Evolutionary conservation across 2,888 invertebrate species (phyloP).

Genomic region (Troides helena): DNA sequence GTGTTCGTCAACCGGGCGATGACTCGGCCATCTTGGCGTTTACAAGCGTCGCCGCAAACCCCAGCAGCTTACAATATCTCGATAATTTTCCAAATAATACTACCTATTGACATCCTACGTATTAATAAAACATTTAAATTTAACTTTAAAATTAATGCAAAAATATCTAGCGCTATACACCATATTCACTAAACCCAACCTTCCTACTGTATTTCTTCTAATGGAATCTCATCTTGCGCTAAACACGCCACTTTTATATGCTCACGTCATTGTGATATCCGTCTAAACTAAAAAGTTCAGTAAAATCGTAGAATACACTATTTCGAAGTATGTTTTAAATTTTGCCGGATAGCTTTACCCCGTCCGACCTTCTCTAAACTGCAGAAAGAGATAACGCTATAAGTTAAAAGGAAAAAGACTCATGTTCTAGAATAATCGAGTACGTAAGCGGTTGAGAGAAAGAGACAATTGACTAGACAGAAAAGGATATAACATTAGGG

Average conservation of each 20-base stretch:
- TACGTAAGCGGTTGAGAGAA: constrained; percentile 1
- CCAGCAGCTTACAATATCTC: constrained; percentile 21
- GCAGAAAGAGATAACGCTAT: constrained; percentile 22
- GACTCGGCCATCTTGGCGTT: constrained; percentile 61
- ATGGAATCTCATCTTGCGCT: constrained; percentile 45
- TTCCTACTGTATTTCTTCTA: constrained; percentile 50
- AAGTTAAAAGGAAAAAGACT: constrained; percentile 31
- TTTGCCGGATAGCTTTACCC: constrained; percentile 46
- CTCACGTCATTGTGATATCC: constrained; percentile 12
- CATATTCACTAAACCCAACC: constrained; percentile 41
- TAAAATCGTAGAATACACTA: constrained; percentile 3
- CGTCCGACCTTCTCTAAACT: constrained; percentile 49
- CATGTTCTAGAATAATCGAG: constrained; percentile 21
- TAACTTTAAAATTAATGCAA: constrained; percentile 37
- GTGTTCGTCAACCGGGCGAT: constrained; percentile 59
- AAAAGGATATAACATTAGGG: constrained; percentile 41
- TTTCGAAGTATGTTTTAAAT: constrained; percentile 22
- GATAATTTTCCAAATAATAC: constrained; percentile 4
- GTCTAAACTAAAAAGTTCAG: constrained; percentile 23
- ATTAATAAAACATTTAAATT: constrained; percentile 8
- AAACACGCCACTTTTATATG: constrained; percentile 47
- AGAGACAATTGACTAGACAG: constrained; percentile 24
- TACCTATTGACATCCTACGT: constrained; percentile 9
- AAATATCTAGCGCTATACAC: constrained; percentile 17
- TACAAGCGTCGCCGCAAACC: constrained; percentile 44